Evolutionary conservation across 2,888 invertebrate species (phyloP).

Genomic region (Polydrusus pterygomalis): DNA sequence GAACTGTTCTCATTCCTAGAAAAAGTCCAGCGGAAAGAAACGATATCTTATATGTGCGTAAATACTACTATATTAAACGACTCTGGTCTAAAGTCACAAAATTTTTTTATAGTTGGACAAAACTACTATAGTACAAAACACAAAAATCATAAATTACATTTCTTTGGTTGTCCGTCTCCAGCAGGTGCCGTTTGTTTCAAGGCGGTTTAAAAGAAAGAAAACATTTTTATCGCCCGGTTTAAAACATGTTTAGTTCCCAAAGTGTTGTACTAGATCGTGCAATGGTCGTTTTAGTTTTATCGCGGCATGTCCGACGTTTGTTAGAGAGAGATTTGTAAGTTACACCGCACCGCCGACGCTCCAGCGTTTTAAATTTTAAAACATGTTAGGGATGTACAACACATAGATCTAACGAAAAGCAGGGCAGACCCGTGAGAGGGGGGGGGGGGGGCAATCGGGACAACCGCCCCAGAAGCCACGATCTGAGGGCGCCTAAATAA

Average conservation of each 20-base stretch:
- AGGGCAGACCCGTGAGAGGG: too few species aligned
- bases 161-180: neutral
- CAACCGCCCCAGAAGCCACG: too few species aligned
- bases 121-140: neutral
- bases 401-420: too few species aligned
- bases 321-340: constrained; percentile 9
- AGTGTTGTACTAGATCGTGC: constrained; percentile 7
- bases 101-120: neutral
- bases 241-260: neutral
- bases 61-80: too few species aligned
- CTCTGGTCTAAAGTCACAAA: neutral
- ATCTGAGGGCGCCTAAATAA: too few species aligned
- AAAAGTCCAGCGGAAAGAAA: too few species aligned
- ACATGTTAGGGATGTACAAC: too few species aligned
- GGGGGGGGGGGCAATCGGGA: too few species aligned
- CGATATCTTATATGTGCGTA: too few species aligned
- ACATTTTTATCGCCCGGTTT: constrained; percentile 12
- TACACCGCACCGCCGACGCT: neutral
- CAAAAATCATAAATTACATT: neutral
- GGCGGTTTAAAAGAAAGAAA: constrained; percentile 18
- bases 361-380: neutral
- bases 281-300: neutral
- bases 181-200: neutral
- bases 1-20: too few species aligned
- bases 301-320: neutral